Evolutionary conservation across 2,888 invertebrate genomes (phyloP), one percentile per base, ranked within the genome.

Genomic region (Drosophila yooni): DNA sequence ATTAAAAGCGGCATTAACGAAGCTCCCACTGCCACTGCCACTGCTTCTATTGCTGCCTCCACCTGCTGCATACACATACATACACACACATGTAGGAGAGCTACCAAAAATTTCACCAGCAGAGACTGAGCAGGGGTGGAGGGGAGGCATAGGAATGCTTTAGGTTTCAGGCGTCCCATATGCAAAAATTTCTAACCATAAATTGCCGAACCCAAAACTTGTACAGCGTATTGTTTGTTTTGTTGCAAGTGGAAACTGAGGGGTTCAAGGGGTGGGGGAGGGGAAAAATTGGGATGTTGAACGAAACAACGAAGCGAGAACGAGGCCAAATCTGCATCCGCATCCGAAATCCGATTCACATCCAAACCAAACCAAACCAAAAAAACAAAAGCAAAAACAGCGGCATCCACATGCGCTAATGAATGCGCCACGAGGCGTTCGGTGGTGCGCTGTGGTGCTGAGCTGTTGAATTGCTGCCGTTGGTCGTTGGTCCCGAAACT

Each of bases 101-200:
- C 83, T 86, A 76, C 89, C 83, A 53, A 83, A 83, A 90, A 88
- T 88, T 66, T 68, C 56, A 38, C 61, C 65, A 70, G 40, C n/a
- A 7, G 1, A 1, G 25, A 25, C 46, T 15, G 46, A 43, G 56
- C 4, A 8, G n/a, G 27, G n/a, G 7, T 29, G 11, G 40, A 29
- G 25, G 15, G 18, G 38, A 27, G 33, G 73, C 63, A 11, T n/a
- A 15, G 33, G 57, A 25, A 21, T 27, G 54, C 36, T 54, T 54
- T 36, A 54, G 68, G 51, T 56, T 62, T 74, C 69, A 74, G 75
- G 38, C 74, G 60, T 53, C 67, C 73, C 85, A 89, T 89, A 87
- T 90, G 89, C 73, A 68, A 87, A 89, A 86, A 78, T 89, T 83
- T 74, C 85, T 90, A 85, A 87, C 91, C 88, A 89, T 90, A 85